These are phyloP conservation scores for Tenthredo distinguenda DNA, from an alignment of 2,888 invertebrate genomes.

Conservation along the genomic window DNA sequence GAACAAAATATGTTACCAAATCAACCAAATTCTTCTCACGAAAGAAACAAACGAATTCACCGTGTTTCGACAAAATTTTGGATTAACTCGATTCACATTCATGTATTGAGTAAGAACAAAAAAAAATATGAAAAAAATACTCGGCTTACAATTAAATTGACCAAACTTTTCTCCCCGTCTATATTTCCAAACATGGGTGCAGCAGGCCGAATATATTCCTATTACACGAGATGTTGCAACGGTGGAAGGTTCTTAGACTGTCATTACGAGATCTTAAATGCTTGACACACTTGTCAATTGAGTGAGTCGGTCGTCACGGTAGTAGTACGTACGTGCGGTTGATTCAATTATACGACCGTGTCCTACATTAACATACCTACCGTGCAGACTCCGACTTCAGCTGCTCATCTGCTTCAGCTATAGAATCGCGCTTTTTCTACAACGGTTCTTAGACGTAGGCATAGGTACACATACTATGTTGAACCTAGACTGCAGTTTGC, in stretches of 20 bases:
- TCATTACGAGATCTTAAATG: constrained; percentile 43
- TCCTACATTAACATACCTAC: constrained; percentile 36
- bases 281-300: constrained; percentile 49
- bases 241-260: constrained; percentile 31
- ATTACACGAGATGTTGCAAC: background rate
- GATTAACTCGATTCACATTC: too few relatives aligned
- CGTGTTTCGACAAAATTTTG: too few relatives aligned
- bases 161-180: background rate
- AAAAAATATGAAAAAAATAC: too few relatives aligned
- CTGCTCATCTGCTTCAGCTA: constrained; percentile 17
- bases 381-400: background rate
- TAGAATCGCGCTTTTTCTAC: background rate
- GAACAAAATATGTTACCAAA: too few relatives aligned
- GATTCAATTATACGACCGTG: constrained; percentile 41
- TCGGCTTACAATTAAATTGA: too few relatives aligned
- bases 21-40: too few relatives aligned
- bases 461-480: background rate
- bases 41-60: too few relatives aligned
- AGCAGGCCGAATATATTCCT: background rate
- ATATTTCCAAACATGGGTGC: background rate
- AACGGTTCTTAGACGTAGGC: background rate
- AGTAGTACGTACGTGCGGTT: constrained; percentile 6
- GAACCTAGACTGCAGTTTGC: background rate
- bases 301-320: background rate
- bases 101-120: too few relatives aligned